Evolutionary conservation across 2,888 invertebrate species (phyloP), one percentile per base, ranked within the genome.

Genomic region (Parnassius smintheus): DNA sequence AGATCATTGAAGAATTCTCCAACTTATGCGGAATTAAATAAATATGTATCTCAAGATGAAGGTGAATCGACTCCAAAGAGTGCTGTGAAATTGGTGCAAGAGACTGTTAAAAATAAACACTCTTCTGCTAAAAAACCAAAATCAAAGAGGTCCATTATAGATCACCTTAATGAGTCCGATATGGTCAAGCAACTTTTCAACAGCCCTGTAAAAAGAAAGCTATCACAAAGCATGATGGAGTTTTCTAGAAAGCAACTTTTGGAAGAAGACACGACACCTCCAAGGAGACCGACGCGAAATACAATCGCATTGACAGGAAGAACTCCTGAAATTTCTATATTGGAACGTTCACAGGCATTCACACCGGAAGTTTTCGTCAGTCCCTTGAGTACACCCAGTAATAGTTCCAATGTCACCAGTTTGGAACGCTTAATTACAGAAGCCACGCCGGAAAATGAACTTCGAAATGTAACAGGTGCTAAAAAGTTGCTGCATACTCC

Each of bases 151-250:
- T 83, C 87, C 2, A 81, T 92, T 2, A 92, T 92, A 55, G 92
- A 92, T 70, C 77, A 87, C 45, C 70, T 92, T 10, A 78, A 89
- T 68, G 83, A 83, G 18, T 91, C 90, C 0, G 87, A 87, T 58
- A 79, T 90, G 11, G 85, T 88, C 2, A 89, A 91, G 67, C 83
- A 89, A 58, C 71, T 92, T 51, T 92, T 92, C 73, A 87, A 82
- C 67, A 92, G 91, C 65, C 92, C 92, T 0, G 91, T 92, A 0
- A 92, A 91, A 61, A 76, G 92, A 61, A 92, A 91, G 64, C 72
- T 92, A n/a, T 92, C 92, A 1, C 89, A 83, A 56, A 92, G 92
- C 56, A 91, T 92, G 85, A 85, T 81, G 0, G 89, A 91, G 64
- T 89, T 86, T 68, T 86, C 86, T 2, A 73, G 80, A 18, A 82